Conservation (phyloP, 2,797 vertebrate genomes). For the Antrozous pallidus region DNA sequence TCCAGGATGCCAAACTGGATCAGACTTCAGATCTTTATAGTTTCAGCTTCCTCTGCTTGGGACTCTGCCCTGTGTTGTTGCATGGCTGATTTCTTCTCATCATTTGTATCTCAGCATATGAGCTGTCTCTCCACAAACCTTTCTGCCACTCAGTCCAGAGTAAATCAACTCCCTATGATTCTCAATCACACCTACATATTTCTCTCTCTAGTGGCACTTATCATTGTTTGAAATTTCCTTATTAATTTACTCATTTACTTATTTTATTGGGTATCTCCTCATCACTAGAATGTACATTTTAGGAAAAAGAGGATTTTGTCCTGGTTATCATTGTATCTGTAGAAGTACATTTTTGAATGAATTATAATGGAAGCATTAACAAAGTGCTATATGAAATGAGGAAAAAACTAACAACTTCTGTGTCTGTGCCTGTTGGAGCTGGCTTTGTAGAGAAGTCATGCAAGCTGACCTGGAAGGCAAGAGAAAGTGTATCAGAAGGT, state of each 20-base stretch:
- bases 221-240: not conserved
- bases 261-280: not conserved
- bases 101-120: not conserved
- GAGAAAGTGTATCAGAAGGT: not conserved
- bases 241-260: not conserved
- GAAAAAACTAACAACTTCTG: not conserved
- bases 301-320: not conserved
- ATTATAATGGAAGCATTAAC: not conserved
- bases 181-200: not conserved
- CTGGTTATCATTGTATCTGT: not conserved
- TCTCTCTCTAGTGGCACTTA: not conserved
- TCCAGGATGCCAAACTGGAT: not conserved
- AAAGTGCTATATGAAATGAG: not conserved
- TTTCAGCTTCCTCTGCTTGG: not conserved
- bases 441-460: not conserved
- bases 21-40: not conserved
- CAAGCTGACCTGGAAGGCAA: not conserved
- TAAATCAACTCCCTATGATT: not conserved
- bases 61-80: not conserved
- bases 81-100: not conserved
- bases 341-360: constrained; percentile 18
- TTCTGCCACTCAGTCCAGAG: not conserved
- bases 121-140: not conserved
- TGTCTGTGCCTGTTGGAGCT: not conserved
- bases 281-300: not conserved